Conservation (phyloP, 2,888 invertebrate genomes). For the Metallyticus violacea region DNA sequence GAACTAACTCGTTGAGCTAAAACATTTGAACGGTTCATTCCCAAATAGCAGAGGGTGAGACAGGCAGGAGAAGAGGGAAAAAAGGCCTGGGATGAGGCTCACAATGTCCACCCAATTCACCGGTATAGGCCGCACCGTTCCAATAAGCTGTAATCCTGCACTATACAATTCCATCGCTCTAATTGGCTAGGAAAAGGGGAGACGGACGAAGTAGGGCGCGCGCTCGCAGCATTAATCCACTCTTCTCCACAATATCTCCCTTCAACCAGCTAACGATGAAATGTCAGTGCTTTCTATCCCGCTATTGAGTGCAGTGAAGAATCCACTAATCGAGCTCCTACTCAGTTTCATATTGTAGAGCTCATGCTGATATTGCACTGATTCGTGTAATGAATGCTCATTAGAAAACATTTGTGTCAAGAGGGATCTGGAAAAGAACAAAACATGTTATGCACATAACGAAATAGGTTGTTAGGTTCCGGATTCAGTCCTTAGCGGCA, state of each 20-base stretch:
- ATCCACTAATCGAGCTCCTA: background rate
- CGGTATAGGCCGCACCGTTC: background rate
- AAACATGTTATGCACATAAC: too few species aligned
- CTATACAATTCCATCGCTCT: constrained; percentile 13
- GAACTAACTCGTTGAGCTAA: background rate
- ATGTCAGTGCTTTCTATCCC: background rate
- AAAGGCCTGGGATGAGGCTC: background rate
- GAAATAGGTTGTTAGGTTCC: too few species aligned
- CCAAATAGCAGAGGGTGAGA: background rate
- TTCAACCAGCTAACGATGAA: background rate
- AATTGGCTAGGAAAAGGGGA: background rate
- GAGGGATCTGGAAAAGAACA: too few species aligned
- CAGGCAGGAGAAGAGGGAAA: background rate
- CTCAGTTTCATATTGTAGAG: background rate
- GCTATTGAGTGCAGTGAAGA: background rate
- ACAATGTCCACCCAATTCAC: background rate
- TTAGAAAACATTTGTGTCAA: too few species aligned
- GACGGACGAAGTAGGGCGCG: background rate
- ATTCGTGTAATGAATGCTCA: too few species aligned
- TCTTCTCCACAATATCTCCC: background rate
- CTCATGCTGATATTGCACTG: too few species aligned
- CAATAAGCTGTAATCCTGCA: constrained; percentile 8
- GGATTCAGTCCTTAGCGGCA: too few species aligned
- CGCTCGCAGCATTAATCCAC: background rate
- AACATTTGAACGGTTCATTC: background rate